Evolutionary conservation across 2,888 invertebrate species (phyloP).

Genomic region (Eubasilissa splendida): DNA sequence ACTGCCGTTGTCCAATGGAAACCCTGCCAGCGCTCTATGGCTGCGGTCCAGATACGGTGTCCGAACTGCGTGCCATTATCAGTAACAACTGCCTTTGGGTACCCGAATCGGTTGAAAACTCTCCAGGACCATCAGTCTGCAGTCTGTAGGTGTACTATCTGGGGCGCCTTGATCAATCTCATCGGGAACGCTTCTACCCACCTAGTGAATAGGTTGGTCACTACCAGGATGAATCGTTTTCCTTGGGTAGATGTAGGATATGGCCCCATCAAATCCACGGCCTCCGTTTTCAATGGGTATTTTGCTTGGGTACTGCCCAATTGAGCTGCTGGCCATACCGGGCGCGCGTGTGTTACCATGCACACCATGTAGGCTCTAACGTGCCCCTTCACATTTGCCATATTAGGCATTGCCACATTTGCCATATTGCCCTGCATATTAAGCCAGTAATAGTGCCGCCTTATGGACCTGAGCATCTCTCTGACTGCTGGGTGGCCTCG

Average conservation of each 20-base stretch:
- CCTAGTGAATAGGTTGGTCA: constrained; percentile 58
- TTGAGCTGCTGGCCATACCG: background rate
- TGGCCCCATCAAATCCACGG: constrained; percentile 10
- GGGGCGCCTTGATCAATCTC: constrained; percentile 8
- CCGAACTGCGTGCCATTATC: constrained; percentile 18
- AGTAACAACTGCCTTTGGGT: background rate
- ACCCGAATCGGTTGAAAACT: constrained; percentile 3
- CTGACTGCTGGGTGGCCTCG: background rate
- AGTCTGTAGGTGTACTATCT: background rate
- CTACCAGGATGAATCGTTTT: constrained; percentile 55
- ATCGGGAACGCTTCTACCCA: constrained; percentile 60
- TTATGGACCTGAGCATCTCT: background rate
- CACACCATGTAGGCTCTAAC: background rate
- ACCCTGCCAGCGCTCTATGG: constrained; percentile 49
- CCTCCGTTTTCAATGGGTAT: background rate
- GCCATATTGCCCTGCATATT: too few relatives aligned
- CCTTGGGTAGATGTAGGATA: constrained; percentile 37
- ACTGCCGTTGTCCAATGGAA: constrained; percentile 57
- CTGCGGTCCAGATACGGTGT: constrained; percentile 27
- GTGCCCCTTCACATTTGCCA: background rate
- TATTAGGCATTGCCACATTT: too few relatives aligned
- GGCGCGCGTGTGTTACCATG: background rate
- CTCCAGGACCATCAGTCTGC: too few relatives aligned
- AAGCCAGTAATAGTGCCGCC: background rate
- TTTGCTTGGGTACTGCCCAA: background rate